Conservation (phyloP, 2,113 vertebrate species). For the Pseudonaja textilis region DNA sequence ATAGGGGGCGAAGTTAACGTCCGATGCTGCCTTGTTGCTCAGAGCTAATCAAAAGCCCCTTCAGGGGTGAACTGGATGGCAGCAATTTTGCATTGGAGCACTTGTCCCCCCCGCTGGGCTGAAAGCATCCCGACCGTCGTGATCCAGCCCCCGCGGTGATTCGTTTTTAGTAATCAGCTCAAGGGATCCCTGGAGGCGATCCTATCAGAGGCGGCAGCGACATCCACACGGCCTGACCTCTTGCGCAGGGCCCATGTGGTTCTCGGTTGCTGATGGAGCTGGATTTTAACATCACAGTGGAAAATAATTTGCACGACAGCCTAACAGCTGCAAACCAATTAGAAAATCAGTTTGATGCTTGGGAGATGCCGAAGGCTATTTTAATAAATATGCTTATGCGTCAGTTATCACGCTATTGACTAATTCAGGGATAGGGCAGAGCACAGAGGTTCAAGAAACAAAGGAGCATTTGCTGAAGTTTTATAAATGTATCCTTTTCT, state of each 20-base stretch:
- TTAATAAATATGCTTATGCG: conserved; percentile 61
- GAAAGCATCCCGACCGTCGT: conserved; percentile 42
- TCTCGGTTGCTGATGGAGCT: conserved; percentile 55
- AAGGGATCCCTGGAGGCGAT: neutral
- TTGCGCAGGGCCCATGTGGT: conserved; percentile 48
- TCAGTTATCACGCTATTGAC: conserved; percentile 56
- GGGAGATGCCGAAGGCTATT: conserved; percentile 48
- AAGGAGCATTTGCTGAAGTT: neutral
- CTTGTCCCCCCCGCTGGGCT: neutral
- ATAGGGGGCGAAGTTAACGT: neutral
- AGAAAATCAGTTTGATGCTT: conserved; percentile 58
- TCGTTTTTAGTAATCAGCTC: conserved; percentile 28
- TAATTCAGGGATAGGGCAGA: conserved; percentile 53
- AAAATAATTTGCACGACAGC: conserved; percentile 48
- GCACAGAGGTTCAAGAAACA: conserved; percentile 51
- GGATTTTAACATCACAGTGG: conserved; percentile 57
- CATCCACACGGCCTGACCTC: conserved; percentile 30
- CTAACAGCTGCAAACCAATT: conserved; percentile 56
- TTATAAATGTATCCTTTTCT: neutral
- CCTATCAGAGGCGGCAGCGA: conserved; percentile 14
- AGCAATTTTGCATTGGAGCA: neutral
- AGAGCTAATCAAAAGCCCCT: neutral
- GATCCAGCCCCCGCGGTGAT: conserved; percentile 49
- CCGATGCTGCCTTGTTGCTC: neutral
- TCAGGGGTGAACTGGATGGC: neutral